phyloP scores from a whole-genome alignment of 37 sponge, comb jelly and placozoan genomes.

The Mnemiopsis leidyi region DNA sequence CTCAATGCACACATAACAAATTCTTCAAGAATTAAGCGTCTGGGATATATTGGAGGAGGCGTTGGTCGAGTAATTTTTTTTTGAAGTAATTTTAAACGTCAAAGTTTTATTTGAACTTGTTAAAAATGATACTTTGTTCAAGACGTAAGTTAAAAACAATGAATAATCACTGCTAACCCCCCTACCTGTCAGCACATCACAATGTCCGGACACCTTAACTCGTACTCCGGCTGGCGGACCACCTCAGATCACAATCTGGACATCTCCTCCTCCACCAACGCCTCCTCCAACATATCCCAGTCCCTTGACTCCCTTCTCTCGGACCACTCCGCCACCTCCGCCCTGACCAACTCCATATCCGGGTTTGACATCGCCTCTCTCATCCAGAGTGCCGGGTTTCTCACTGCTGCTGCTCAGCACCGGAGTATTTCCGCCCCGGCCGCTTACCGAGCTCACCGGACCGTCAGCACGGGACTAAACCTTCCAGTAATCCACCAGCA shows the following conservation, averaged over 20 bases:
- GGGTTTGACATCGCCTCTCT: slow-evolving; percentile 15
- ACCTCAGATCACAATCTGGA: background rate
- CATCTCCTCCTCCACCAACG: background rate
- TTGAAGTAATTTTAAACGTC: too few species aligned
- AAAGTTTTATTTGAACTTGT: too few species aligned
- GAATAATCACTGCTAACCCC: too few species aligned
- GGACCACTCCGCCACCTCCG: background rate
- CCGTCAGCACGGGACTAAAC: background rate
- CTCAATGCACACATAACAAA: too few species aligned
- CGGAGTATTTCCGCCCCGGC: slow-evolving; percentile 40
- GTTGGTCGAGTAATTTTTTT: too few species aligned
- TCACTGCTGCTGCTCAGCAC: background rate
- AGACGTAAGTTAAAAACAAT: too few species aligned
- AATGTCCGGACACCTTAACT: background rate
- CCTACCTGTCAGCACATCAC: too few species aligned
- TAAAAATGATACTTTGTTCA: too few species aligned
- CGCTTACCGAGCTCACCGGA: background rate
- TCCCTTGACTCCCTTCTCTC: slow-evolving; percentile 34
- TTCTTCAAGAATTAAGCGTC: too few species aligned
- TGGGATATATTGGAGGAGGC: too few species aligned
- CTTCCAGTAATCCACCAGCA: background rate
- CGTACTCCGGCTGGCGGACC: background rate
- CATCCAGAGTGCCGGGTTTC: slow-evolving; percentile 12
- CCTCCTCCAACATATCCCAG: background rate
- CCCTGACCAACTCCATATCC: background rate